Conservation (phyloP, 2,888 invertebrate genomes). For the Zhuqinia jingwanae region DNA sequence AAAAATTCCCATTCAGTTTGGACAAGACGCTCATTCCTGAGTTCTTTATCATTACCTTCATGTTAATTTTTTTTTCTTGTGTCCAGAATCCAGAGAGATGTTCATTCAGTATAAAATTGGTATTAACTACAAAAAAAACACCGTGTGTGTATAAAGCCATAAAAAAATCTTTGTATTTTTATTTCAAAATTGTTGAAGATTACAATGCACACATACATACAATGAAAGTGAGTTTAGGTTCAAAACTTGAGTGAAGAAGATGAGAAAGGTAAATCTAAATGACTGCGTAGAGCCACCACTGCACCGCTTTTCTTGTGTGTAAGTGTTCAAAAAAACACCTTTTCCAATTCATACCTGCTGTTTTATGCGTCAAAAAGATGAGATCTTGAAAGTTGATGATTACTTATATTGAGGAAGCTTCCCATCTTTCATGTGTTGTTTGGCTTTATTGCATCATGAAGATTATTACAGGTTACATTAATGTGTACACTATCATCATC, state of each 20-base stretch:
- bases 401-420: slow-evolving; percentile 51
- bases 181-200: slow-evolving; percentile 47
- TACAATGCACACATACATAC: not conserved
- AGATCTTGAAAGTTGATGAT: slow-evolving; percentile 63
- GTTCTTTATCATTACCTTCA: slow-evolving; percentile 27
- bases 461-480: slow-evolving; percentile 24
- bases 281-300: slow-evolving; percentile 40
- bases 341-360: slow-evolving; percentile 64
- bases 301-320: not conserved
- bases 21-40: not conserved
- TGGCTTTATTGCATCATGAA: not conserved
- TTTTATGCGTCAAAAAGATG: slow-evolving; percentile 65
- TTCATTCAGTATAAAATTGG: slow-evolving; percentile 60
- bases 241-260: not conserved
- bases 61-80: slow-evolving; percentile 25
- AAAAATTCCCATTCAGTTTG: not conserved
- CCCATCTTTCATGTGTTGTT: slow-evolving; percentile 59
- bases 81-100: slow-evolving; percentile 66
- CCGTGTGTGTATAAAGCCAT: slow-evolving; percentile 28
- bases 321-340: slow-evolving; percentile 54
- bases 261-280: slow-evolving; percentile 31
- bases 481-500: slow-evolving; percentile 6
- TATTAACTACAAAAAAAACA: slow-evolving; percentile 45
- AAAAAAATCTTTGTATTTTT: slow-evolving; percentile 38
- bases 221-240: slow-evolving; percentile 65